Base-by-base conservation (phyloP, 1,140 invertebrate genomes). In the Zophobas morio region DNA sequence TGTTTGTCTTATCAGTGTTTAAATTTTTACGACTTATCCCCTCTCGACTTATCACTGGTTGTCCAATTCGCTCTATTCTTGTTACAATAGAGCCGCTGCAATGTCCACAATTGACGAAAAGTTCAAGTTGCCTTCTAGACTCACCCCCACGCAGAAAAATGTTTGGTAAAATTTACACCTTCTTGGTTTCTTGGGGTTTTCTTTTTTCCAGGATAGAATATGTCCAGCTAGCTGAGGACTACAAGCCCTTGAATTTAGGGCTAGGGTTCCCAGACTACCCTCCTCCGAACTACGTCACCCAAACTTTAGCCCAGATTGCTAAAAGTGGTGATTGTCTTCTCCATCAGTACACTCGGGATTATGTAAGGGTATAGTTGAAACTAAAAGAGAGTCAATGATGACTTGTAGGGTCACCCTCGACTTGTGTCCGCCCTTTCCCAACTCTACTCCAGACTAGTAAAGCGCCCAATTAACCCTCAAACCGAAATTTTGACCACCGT, bases 211-310 rank as follows among this genome's bases (percentile, higher is more conserved):
- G 97, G 98, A 95, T 98, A 35, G 98, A 99, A 87, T 99, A 99
- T 86, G 96, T 95, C 75, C 91, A 94, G 76, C 86, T 99, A 51
- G 96, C 96, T 36, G 84, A 91, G 56, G 92, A 99, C 81, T 90
- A 96, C 83, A 96, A 99, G 82, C 96, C 98, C 0, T 85, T 98
- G 6, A 99, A 99, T 88, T 89, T 99, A 42, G 98, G 98, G 0
- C 98, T 99, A 91, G 98, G 98, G 1, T 99, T 99, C 88, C 97
- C 98, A 0, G 97, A 99, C 86, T 98, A 95, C 88, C 90, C 93
- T 81, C 92, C 96, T 20, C 97, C 98, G 0, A 88, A 93, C 42
- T 93, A 94, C 89, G 93, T 99, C 0, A 92, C 93, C 0, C 90
- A 97, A 81, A 92, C 94, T n/a, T 87, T 99, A 47, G 88, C 90